These are phyloP conservation scores for Silvanus unidentatus DNA, from an alignment of 2,888 invertebrate species.

Conservation along the genomic window DNA sequence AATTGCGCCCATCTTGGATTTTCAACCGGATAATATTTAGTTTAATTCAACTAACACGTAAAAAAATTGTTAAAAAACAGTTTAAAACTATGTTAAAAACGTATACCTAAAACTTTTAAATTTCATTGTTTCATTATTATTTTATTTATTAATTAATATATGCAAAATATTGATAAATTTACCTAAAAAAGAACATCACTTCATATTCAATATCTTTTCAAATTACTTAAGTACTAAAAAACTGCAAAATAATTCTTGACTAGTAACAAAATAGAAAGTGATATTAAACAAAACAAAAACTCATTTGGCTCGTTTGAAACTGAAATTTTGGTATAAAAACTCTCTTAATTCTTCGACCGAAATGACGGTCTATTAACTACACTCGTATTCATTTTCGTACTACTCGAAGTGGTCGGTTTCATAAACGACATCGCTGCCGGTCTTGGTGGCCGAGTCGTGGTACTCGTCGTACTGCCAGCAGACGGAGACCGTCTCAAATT, in stretches of 20 bases:
- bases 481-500: constrained; percentile 45
- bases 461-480: constrained; percentile 39
- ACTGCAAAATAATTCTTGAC: constrained; percentile 25
- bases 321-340: neutral
- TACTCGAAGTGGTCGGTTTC: constrained; percentile 81
- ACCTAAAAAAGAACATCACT: no score
- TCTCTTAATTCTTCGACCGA: constrained; percentile 24
- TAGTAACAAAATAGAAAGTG: constrained; percentile 19
- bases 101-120: no score
- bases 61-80: no score
- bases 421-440: constrained; percentile 57
- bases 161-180: no score
- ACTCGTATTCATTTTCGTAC: constrained; percentile 53
- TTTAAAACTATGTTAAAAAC: no score
- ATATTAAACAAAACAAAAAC: constrained; percentile 5
- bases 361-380: constrained; percentile 16
- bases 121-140: no score
- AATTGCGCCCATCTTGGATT: no score
- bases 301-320: neutral
- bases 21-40: no score
- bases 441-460: constrained; percentile 35
- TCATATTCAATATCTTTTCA: no score
- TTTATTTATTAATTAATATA: no score
- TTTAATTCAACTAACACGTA: no score
- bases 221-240: constrained; percentile 16